These are phyloP conservation scores for Caradrina clavipalpis DNA, from an alignment of 2,888 invertebrate species.

Conservation along the genomic window DNA sequence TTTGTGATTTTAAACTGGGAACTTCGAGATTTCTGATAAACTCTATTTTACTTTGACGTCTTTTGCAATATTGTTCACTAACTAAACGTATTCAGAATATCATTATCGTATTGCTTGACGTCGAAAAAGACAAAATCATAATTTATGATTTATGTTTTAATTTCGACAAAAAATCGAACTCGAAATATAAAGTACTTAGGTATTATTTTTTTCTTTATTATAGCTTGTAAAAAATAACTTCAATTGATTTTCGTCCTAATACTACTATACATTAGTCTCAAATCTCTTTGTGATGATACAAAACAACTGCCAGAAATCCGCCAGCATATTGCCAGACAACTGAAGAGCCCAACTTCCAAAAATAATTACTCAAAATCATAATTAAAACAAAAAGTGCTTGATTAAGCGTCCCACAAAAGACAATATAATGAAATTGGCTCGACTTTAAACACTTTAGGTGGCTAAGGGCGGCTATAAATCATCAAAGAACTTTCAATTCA, in stretches of 20 bases:
- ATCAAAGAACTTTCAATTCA: slow-evolving; percentile 50
- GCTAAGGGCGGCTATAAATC: slow-evolving; percentile 30
- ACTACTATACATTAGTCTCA: too few species aligned
- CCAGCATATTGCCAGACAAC: background rate
- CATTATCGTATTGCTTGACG: background rate
- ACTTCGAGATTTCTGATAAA: slow-evolving; percentile 16
- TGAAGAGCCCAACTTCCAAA: background rate
- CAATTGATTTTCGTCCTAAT: too few species aligned
- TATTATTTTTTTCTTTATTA: too few species aligned
- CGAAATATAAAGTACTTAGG: too few species aligned
- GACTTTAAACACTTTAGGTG: slow-evolving; percentile 38
- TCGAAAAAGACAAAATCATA: too few species aligned
- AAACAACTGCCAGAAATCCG: background rate
- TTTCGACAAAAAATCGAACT: too few species aligned
- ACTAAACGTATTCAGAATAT: background rate
- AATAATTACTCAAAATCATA: slow-evolving; percentile 32
- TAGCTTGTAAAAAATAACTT: too few species aligned
- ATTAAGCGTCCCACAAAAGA: slow-evolving; percentile 36
- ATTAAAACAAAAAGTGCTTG: slow-evolving; percentile 44
- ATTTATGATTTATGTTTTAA: too few species aligned
- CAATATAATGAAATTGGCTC: slow-evolving; percentile 45
- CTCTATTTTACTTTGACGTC: background rate
- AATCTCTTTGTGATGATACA: background rate
- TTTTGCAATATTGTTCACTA: background rate
- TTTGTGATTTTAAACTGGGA: slow-evolving; percentile 10